Evolutionary conservation across 2,888 invertebrate species (phyloP).

Genomic region (Lycaena phlaeas): DNA sequence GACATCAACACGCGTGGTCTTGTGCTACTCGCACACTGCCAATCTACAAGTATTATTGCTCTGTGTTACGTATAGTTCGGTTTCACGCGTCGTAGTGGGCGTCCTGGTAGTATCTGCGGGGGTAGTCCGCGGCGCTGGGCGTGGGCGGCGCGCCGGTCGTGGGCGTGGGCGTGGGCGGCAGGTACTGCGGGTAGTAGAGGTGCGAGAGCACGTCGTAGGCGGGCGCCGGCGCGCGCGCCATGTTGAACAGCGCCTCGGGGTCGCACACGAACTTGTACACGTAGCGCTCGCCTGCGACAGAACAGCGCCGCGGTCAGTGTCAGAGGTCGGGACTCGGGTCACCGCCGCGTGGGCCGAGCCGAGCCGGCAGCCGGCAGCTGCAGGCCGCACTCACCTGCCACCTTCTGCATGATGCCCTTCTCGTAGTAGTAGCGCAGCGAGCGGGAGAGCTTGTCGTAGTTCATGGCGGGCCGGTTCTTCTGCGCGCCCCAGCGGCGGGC

Average conservation of each 20-base stretch:
- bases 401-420: conserved; percentile 99
- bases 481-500: conserved; percentile 96
- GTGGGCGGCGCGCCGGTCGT: conserved; percentile 8
- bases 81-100: conserved; percentile 35
- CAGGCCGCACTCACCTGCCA: conserved; percentile 76
- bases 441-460: conserved; percentile 95
- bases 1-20: no score
- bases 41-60: no score
- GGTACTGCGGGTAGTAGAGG: conserved; percentile 44
- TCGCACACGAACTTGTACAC: conserved; percentile 98
- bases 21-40: no score
- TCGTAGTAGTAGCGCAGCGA: conserved; percentile 97
- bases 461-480: conserved; percentile 97
- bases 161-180: conserved; percentile 21
- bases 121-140: conserved; percentile 24
- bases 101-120: conserved; percentile 32
- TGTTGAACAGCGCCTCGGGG: conserved; percentile 90
- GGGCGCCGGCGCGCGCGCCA: conserved; percentile 71
- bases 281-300: conserved; percentile 90
- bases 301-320: no score
- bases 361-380: conserved; percentile 3
- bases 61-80: no score
- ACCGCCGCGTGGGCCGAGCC: no score
- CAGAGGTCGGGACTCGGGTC: no score
- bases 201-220: conserved; percentile 44